Evolutionary conservation across 1,140 invertebrate species (phyloP).

Genomic region (Drosophila aff.): DNA sequence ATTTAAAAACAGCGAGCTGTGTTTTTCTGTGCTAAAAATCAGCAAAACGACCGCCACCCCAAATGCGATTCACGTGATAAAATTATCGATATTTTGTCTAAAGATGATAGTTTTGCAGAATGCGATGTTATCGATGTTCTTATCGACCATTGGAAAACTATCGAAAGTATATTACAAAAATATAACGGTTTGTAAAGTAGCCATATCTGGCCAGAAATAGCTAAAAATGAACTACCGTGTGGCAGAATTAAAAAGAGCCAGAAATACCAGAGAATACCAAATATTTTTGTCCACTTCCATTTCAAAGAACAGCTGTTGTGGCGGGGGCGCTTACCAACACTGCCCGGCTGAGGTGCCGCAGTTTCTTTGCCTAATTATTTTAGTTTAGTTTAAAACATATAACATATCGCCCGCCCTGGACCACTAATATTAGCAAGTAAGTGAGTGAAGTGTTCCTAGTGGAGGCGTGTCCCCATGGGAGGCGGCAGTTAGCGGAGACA

Average conservation of each 20-base stretch:
- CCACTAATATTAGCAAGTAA: slow-evolving; percentile 35
- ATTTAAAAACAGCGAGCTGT: slow-evolving; percentile 41
- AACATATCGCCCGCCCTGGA: slow-evolving; percentile 40
- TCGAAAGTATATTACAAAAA: too few relatives aligned
- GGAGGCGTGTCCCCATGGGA: neutral
- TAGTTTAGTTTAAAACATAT: slow-evolving; percentile 40
- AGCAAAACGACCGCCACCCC: slow-evolving; percentile 76
- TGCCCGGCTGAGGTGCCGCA: slow-evolving; percentile 43
- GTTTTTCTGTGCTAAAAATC: slow-evolving; percentile 57
- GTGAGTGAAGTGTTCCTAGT: neutral
- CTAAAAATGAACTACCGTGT: too few relatives aligned
- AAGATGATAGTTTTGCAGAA: too few relatives aligned
- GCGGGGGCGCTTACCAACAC: slow-evolving; percentile 30
- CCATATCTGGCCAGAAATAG: too few relatives aligned
- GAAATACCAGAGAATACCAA: too few relatives aligned
- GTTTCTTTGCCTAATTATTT: slow-evolving; percentile 36
- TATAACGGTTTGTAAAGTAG: too few relatives aligned
- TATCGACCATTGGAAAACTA: too few relatives aligned
- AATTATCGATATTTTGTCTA: neutral
- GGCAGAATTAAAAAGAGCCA: too few relatives aligned
- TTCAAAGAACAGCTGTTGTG: slow-evolving; percentile 25
- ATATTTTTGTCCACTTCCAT: too few relatives aligned
- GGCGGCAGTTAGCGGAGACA: neutral
- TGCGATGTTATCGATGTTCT: too few relatives aligned
- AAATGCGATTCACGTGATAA: slow-evolving; percentile 69